Base-by-base conservation (phyloP, 2,797 vertebrate genomes). In the Cuniculus paca region DNA sequence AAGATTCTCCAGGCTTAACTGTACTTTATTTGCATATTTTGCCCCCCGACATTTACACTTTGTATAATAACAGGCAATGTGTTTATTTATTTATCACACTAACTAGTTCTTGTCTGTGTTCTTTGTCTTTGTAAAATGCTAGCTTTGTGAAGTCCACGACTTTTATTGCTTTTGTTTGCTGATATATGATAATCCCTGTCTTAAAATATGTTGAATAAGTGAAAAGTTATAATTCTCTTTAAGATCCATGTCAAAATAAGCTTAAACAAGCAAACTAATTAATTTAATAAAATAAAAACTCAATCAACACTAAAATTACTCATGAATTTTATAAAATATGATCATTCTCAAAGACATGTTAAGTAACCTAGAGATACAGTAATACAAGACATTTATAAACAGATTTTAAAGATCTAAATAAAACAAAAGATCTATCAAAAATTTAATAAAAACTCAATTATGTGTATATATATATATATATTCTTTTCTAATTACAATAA, bases 311-410 rank as follows among this genome's bases (percentile, higher is more conserved):
- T 92, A 88, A 28, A 19, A 63, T 79, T 13, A 52, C 7, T 31
- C 26, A 31, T 36, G 36, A 72, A 22, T 92, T 93, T 92, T 75
- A 87, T 22, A 84, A 96, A 93, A 54, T 54, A 50, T n/a, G 16
- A 65, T 81, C 3, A 26, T n/a, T 20, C 75, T 20, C 42, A 52
- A 88, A 68, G 34, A 90, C 75, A 52, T 63, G 34, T 68, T 50
- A 34, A 60, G 50, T 78, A 70, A 68, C 61, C 48, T 60, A 39
- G 10, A 88, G 72, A 68, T 50, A 54, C 24, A 72, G 24, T 78
- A 34, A 77, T 90, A 22, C 1, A 84, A 36, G 10, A 86, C 9
- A 48, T 86, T 95, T 61, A 79, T 85, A 91, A 89, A 61, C 0
- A 83, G 14, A 58, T 54, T 81, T 39, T 56, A 65, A 90, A 17